Base-by-base conservation (phyloP, 2,113 vertebrate genomes). In the Melanotaenia duboulayi region DNA sequence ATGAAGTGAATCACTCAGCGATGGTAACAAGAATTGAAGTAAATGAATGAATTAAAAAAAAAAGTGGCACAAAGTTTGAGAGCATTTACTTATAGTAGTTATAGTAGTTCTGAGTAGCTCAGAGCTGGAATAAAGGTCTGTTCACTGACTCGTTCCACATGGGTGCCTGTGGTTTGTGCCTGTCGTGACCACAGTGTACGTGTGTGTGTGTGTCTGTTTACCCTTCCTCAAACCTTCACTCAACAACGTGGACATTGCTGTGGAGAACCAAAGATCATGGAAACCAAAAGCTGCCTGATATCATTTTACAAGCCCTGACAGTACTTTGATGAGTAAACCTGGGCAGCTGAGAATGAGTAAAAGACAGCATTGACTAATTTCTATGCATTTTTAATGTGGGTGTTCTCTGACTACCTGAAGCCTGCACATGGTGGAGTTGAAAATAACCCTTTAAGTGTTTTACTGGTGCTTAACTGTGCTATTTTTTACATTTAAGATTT, bases 151-250 rank as follows among this genome's bases (percentile, higher is more conserved):
- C 7, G 64, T 84, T 87, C 76, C 76, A 84, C 77, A 77, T 87
- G 87, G 80, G 71, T 81, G 83, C 81, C 86, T 89, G 90, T 68
- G 90, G 91, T 90, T 80, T 83, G 60, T 81, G 84, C 68, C 73
- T 48, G 84, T 79, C 69, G 48, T 75, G 87, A 84, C 85, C 84
- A 86, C 84, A 80, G 44, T 57, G 69, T 16, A 7, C 68, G 67
- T 64, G 65, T 69, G 69, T 78, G 40, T 78, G 65, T 65, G 25
- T 73, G 32, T 71, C 49, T 77, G 28, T 28, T 68, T 25, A 64
- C 52, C 48, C 65, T 74, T 83, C 62, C 54, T 82, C 51, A 86
- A 50, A 67, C 32, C 42, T 50, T 67, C 50, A 72, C 44, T 64
- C 62, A 64, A 56, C 65, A 80, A 24, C 50, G 44, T 48, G 60